Evolutionary conservation across 2,797 vertebrate genomes (phyloP).

Genomic region (Scolopax rusticola): DNA sequence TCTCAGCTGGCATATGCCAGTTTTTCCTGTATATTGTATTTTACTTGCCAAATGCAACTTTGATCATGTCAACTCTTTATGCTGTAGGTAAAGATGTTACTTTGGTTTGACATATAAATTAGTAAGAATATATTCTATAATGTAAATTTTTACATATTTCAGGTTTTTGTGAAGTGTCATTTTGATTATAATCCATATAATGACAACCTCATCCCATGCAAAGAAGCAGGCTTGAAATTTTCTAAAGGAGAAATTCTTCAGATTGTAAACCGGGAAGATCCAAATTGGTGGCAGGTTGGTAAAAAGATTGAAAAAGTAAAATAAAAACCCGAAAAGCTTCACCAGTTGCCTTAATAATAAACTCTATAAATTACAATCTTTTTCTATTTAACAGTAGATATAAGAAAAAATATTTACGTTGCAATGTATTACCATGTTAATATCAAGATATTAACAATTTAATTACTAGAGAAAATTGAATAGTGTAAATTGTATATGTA

Average conservation of each 20-base stretch:
- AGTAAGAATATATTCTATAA: not conserved
- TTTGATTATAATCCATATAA: conserved; percentile 96
- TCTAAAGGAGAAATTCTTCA: conserved; percentile 96
- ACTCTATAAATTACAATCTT: not conserved
- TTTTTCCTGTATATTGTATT: not conserved
- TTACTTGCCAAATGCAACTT: not conserved
- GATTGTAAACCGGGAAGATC: conserved; percentile 96
- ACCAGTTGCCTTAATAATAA: not conserved
- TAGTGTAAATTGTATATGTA: not conserved
- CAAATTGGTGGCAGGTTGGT: conserved; percentile 99
- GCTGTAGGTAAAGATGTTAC: conserved; percentile 14
- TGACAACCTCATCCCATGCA: conserved; percentile 97
- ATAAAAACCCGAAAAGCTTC: not conserved
- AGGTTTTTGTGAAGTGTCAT: conserved; percentile 97
- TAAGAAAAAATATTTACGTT: not conserved
- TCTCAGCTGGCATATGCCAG: not conserved
- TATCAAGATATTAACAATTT: not conserved
- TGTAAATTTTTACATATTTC: conserved; percentile 60
- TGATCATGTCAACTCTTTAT: not conserved
- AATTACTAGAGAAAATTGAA: not conserved
- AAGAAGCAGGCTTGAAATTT: conserved; percentile 96
- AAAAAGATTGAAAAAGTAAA: not conserved
- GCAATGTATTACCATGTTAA: not conserved
- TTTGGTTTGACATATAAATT: conserved; percentile 4
- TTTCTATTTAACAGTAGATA: not conserved